Percentiles rank a stretch among this genome's conserved stretches.
phyloP scores from a whole-genome alignment of 2,888 invertebrate species.

The Maniola hyperantus region DNA sequence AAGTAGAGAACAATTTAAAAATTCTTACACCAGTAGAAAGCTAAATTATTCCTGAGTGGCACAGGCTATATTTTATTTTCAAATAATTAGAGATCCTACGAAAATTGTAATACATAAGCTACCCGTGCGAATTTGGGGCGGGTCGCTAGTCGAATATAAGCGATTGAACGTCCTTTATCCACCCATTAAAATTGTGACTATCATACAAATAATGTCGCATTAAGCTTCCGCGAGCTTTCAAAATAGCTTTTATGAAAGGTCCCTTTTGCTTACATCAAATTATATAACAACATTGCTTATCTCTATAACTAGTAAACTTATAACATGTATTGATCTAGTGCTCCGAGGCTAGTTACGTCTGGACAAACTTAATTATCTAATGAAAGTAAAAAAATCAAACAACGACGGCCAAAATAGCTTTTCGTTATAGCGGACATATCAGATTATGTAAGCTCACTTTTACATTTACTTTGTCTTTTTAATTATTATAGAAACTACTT shows the following conservation, averaged over 20 bases:
- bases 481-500: neutral
- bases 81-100: too few relatives aligned
- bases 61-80: too few relatives aligned
- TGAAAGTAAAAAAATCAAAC: constrained; percentile 31
- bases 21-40: too few relatives aligned
- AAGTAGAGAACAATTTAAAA: too few relatives aligned
- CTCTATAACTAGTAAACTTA: constrained; percentile 1
- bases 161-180: too few relatives aligned
- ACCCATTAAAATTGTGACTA: neutral
- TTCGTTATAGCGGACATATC: constrained; percentile 25
- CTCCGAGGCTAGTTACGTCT: constrained; percentile 21
- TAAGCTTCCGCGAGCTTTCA: constrained; percentile 10
- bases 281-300: constrained; percentile 11
- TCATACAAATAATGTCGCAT: neutral
- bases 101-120: too few relatives aligned
- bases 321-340: constrained; percentile 11
- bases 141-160: too few relatives aligned
- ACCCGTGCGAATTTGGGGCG: too few relatives aligned
- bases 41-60: too few relatives aligned
- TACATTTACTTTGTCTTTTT: constrained; percentile 19
- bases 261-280: constrained; percentile 2
- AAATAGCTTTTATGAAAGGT: constrained; percentile 6
- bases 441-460: constrained; percentile 17
- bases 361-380: constrained; percentile 29
- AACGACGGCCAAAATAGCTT: constrained; percentile 14